These are phyloP conservation scores for Drosophila lacteicornis DNA, from an alignment of 1,140 invertebrate species.

Conservation along the genomic window DNA sequence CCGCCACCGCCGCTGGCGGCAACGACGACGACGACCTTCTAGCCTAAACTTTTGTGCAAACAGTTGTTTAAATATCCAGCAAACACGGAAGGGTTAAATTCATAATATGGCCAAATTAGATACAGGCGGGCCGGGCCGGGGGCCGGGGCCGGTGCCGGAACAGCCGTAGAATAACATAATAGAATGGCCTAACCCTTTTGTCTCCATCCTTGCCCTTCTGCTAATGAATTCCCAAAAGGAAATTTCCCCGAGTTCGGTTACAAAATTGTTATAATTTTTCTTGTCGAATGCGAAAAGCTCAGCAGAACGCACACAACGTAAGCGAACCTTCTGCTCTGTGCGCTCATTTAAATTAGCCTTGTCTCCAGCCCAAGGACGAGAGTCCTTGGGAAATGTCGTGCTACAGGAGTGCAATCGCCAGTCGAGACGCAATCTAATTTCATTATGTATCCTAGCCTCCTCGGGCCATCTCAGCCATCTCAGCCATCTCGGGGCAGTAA, in stretches of 20 bases:
- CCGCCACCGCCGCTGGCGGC: slow-evolving; percentile 24
- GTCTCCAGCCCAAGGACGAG: slow-evolving; percentile 23
- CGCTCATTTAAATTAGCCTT: slow-evolving; percentile 56
- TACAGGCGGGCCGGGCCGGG: slow-evolving; percentile 46
- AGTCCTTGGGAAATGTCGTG: slow-evolving; percentile 28
- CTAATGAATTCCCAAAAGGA: slow-evolving; percentile 80
- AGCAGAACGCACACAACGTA: not conserved
- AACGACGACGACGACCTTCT: slow-evolving; percentile 58
- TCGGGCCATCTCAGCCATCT: not conserved
- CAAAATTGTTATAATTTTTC: slow-evolving; percentile 79
- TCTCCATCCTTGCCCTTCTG: slow-evolving; percentile 14
- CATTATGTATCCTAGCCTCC: slow-evolving; percentile 25
- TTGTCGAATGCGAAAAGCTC: slow-evolving; percentile 43
- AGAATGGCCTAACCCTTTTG: slow-evolving; percentile 51
- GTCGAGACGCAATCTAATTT: slow-evolving; percentile 34
- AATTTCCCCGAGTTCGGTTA: slow-evolving; percentile 71
- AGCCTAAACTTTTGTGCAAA: slow-evolving; percentile 81
- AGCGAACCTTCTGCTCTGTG: not conserved
- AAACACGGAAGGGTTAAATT: slow-evolving; percentile 83
- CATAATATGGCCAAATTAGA: slow-evolving; percentile 82
- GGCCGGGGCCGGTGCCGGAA: slow-evolving; percentile 7
- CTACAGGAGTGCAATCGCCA: slow-evolving; percentile 10
- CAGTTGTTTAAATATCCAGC: slow-evolving; percentile 82
- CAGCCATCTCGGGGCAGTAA: not conserved
- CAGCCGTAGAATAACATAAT: slow-evolving; percentile 76